A percentile compares a stretch with the other conserved stretches of the same genome.
Conservation (phyloP, 92 coral and sea anemone species). For the Heliopora coerulea region DNA sequence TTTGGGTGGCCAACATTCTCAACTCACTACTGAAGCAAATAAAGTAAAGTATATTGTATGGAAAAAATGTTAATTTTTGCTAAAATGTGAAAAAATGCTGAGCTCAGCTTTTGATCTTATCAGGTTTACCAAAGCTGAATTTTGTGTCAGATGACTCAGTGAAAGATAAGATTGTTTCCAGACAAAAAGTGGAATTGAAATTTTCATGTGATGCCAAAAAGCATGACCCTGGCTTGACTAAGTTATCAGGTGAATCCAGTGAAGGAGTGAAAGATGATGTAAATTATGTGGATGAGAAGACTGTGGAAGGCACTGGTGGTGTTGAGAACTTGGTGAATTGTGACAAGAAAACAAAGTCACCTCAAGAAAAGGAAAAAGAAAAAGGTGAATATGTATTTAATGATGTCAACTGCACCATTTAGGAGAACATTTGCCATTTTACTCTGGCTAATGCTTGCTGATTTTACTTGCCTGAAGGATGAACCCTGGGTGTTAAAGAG, state of each 20-base stretch:
- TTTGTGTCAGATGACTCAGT: constrained; percentile 57
- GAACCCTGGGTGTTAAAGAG: too few relatives aligned
- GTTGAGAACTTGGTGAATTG: background rate
- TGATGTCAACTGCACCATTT: too few relatives aligned
- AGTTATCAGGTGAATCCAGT: background rate
- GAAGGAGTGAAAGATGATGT: background rate
- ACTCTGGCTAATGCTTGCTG: too few relatives aligned
- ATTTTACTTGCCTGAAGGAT: too few relatives aligned
- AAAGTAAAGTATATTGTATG: too few relatives aligned
- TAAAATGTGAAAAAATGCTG: too few relatives aligned
- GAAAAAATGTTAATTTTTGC: too few relatives aligned
- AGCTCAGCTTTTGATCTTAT: background rate
- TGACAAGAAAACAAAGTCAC: background rate
- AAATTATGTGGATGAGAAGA: background rate
- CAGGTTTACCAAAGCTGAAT: constrained; percentile 35
- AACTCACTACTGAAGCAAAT: too few relatives aligned
- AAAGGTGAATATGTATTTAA: too few relatives aligned
- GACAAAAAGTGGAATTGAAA: background rate
- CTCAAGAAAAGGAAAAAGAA: background rate
- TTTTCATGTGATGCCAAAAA: background rate
- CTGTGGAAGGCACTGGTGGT: background rate
- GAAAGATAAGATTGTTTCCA: constrained; percentile 48
- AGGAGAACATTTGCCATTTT: too few relatives aligned
- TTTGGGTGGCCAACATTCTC: too few relatives aligned
- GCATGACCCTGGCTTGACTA: background rate